Conservation (phyloP, 2,797 vertebrate species). For the Salarias fasciatus region DNA sequence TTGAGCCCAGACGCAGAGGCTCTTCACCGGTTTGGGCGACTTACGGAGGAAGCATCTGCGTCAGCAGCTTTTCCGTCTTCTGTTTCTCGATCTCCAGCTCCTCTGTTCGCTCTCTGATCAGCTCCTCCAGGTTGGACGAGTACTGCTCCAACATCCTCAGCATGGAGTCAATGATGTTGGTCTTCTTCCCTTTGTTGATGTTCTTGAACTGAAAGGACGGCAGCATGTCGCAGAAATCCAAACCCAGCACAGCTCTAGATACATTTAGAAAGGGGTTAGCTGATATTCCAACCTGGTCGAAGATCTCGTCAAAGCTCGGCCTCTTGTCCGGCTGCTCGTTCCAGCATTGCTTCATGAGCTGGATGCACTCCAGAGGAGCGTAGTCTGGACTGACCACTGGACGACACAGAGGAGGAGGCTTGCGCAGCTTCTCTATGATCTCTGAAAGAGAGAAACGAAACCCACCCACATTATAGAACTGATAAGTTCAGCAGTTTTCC, state of each 20-base stretch:
- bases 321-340: conserved; percentile 86
- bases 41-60: conserved; percentile 92
- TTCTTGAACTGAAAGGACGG: conserved; percentile 86
- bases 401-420: conserved; percentile 86
- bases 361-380: conserved; percentile 88
- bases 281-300: conserved; percentile 79
- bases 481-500: too few relatives aligned
- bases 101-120: conserved; percentile 90
- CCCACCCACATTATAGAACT: too few relatives aligned
- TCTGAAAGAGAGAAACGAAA: conserved; percentile 52
- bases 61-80: conserved; percentile 93
- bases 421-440: conserved; percentile 86
- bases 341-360: conserved; percentile 94
- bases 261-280: too few relatives aligned
- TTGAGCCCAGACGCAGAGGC: too few relatives aligned
- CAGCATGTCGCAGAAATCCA: not conserved
- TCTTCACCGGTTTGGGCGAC: too few relatives aligned
- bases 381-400: conserved; percentile 85
- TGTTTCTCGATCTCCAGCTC: conserved; percentile 94
- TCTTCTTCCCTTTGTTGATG: conserved; percentile 93
- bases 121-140: conserved; percentile 92
- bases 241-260: too few relatives aligned
- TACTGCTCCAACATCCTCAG: conserved; percentile 93
- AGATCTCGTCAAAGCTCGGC: conserved; percentile 89
- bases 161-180: conserved; percentile 95